Conservation (phyloP, 2,113 vertebrate species). For the Peromyscus maniculatus region DNA sequence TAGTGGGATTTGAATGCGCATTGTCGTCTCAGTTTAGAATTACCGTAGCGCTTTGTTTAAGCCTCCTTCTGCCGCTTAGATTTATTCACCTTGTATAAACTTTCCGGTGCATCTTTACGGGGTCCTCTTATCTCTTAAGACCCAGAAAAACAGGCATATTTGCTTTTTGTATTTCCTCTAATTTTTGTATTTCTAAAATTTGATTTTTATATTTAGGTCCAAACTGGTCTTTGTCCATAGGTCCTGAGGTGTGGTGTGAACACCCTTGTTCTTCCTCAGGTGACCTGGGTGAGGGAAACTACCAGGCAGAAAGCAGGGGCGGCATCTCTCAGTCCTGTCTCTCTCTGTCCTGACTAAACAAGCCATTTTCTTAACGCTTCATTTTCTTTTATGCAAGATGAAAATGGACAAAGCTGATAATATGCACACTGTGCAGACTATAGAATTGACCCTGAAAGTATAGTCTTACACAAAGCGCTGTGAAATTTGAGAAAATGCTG, state of each 20-base stretch:
- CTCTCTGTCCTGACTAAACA: not conserved
- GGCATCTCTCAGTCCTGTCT: not conserved
- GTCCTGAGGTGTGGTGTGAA: not conserved
- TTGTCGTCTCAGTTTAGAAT: not conserved
- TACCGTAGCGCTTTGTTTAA: not conserved
- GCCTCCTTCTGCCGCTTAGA: not conserved
- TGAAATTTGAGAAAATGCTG: not conserved
- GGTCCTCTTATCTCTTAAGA: not conserved
- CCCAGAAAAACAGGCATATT: slow-evolving; percentile 3
- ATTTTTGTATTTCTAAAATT: not conserved
- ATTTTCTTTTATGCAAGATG: not conserved
- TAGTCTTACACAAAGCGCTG: not conserved
- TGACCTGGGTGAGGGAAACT: not conserved
- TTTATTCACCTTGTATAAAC: not conserved
- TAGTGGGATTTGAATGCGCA: not conserved
- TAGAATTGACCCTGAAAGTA: too few species aligned
- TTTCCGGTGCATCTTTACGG: not conserved
- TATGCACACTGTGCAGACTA: not conserved
- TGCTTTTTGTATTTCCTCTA: not conserved
- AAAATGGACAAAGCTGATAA: not conserved
- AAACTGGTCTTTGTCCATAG: not conserved
- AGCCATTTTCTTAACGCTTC: not conserved
- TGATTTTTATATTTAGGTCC: not conserved
- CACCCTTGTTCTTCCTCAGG: not conserved
- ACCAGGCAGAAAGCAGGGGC: not conserved